Percentiles rank a stretch among this genome's conserved stretches.
These are phyloP conservation scores for Proisotoma minuta DNA, from an alignment of 2,888 invertebrate species.

Conservation along the genomic window DNA sequence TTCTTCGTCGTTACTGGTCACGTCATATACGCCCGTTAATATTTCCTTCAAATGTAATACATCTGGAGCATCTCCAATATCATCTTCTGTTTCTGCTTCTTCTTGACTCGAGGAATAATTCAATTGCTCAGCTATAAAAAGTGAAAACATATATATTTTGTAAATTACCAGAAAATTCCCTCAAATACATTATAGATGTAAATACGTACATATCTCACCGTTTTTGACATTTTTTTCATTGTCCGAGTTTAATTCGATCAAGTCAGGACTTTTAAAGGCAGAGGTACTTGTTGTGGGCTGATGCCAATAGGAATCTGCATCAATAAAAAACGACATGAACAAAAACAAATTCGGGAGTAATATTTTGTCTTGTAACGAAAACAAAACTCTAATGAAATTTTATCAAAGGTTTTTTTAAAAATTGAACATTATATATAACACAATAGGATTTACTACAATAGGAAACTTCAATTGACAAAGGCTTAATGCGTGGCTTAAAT, in stretches of 20 bases:
- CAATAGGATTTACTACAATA: too few relatives aligned
- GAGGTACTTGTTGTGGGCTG: constrained; percentile 38
- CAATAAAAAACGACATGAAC: background rate
- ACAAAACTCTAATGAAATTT: too few relatives aligned
- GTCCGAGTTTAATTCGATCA: constrained; percentile 47
- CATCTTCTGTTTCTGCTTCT: constrained; percentile 47
- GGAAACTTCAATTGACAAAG: too few relatives aligned
- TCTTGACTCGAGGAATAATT: constrained; percentile 47
- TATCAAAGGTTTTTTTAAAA: too few relatives aligned
- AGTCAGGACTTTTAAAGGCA: constrained; percentile 46
- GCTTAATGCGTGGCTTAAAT: too few relatives aligned
- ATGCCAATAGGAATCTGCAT: constrained; percentile 45
- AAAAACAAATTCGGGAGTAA: too few relatives aligned
- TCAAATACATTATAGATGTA: background rate
- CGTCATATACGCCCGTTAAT: constrained; percentile 40
- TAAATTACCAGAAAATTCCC: background rate
- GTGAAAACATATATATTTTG: background rate
- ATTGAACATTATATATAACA: too few relatives aligned
- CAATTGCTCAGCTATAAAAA: constrained; percentile 34
- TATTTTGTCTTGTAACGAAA: too few relatives aligned
- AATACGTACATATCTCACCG: background rate
- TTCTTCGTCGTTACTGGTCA: constrained; percentile 45
- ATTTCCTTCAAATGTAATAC: constrained; percentile 42
- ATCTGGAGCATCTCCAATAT: constrained; percentile 41
- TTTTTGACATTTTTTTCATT: constrained; percentile 40